A percentile compares a stretch with the other conserved stretches of the same genome.
These are phyloP conservation scores for Patiria pectinifera DNA, from an alignment of 53 echinoderm and acorn worm species.

Conservation along the genomic window DNA sequence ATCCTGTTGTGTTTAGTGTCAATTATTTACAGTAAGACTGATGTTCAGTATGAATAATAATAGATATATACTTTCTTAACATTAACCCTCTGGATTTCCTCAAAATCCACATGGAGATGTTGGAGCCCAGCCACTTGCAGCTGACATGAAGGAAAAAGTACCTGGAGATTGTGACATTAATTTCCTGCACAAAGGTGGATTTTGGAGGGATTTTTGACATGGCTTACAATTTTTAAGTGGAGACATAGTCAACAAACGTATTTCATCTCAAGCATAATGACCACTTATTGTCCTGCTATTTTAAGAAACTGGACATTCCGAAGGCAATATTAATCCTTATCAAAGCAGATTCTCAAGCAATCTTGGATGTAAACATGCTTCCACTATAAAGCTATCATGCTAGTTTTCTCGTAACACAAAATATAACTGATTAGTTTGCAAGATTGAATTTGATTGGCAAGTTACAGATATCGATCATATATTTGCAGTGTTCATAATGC, in stretches of 20 bases:
- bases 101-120: too few relatives aligned
- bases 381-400: neutral
- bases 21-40: too few relatives aligned
- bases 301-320: too few relatives aligned
- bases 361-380: neutral
- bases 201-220: neutral
- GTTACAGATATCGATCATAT: constrained; percentile 48
- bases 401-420: constrained; percentile 35
- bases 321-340: too few relatives aligned
- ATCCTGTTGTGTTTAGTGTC: too few relatives aligned
- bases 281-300: neutral
- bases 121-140: too few relatives aligned
- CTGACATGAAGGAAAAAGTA: too few relatives aligned
- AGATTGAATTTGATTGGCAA: constrained; percentile 52
- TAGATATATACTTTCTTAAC: neutral
- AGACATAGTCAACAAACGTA: neutral
- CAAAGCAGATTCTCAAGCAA: too few relatives aligned
- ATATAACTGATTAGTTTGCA: constrained; percentile 33
- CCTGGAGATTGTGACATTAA: too few relatives aligned
- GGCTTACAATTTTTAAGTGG: neutral
- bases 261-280: neutral
- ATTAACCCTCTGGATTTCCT: neutral
- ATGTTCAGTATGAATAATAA: neutral
- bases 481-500: constrained; percentile 12
- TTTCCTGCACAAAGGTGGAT: too few relatives aligned